Evolutionary conservation across 1,140 invertebrate species (phyloP), one percentile per base, ranked within the genome.

Genomic region (Leptopilina boulardi): DNA sequence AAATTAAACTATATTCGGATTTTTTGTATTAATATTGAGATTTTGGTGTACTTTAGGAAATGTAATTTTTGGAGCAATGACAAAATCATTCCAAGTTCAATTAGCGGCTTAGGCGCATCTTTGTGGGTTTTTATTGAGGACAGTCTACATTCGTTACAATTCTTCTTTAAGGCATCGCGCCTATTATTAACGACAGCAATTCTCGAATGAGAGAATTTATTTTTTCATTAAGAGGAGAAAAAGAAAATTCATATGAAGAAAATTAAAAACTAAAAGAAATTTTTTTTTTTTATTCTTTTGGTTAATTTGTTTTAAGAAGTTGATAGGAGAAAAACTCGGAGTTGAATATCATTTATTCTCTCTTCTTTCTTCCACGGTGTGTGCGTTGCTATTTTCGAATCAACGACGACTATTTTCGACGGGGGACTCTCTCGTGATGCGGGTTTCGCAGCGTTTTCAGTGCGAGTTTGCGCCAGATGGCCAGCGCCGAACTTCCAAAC

Each of bases 381-480:
- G 75, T 77, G 81, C 80, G 83, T 77, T 81, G 86, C 87, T 91
- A 91, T 91, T 91, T 90, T 88, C 73, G 87, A 89, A 85, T 8
- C 34, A 9, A 38, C 86, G 82, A 73, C 77, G 87, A 87, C 88
- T 90, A 90, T 90, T 90, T 90, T 89, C 88, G 89, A 88, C 86
- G 87, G 85, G 85, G 84, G 84, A n/a, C n/a, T n/a, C n/a, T n/a
- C 82, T 86, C 86, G 86, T 89, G 86, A 88, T 84, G 85, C 88
- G 79, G 86, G 78, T 89, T 88, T 87, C 82, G 83, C 86, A 77
- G 80, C 77, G 83, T 78, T 86, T 86, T 87, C 88, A 89, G 87
- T 88, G 80, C 86, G 81, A 86, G 84, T 84, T 83, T 82, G 84
- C 80, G 85, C 83, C 87, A 86, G 87, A 88, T 87, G 87, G 87